Conservation (phyloP, 2,888 invertebrate species). For the Lissocephala sabroskyi region DNA sequence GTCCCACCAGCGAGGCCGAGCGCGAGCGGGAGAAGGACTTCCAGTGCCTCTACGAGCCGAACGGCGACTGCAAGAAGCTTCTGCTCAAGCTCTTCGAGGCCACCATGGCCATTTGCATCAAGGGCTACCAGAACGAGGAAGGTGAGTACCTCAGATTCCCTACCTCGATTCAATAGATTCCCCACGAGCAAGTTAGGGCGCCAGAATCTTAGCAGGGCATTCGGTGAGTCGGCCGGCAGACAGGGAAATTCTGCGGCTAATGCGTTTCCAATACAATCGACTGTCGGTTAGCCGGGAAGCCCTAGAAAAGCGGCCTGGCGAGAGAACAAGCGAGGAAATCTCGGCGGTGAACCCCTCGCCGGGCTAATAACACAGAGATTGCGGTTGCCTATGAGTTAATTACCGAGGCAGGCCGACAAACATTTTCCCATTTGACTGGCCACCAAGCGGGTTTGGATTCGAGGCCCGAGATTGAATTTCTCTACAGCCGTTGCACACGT, state of each 20-base stretch:
- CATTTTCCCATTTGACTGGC: slow-evolving; percentile 9
- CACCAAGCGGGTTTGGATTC: slow-evolving; percentile 32
- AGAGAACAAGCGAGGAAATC: slow-evolving; percentile 36
- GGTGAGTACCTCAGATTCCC: slow-evolving; percentile 63
- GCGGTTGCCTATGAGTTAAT: slow-evolving; percentile 62
- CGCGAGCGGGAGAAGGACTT: slow-evolving; percentile 47
- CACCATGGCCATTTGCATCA: slow-evolving; percentile 68
- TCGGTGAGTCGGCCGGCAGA: too few relatives aligned
- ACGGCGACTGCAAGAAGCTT: slow-evolving; percentile 66
- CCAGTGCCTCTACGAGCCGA: slow-evolving; percentile 48
- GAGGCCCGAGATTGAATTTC: slow-evolving; percentile 58
- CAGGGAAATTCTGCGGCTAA: slow-evolving; percentile 57
- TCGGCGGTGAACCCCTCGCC: background rate
- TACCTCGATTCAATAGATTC: too few relatives aligned
- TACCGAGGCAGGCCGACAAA: slow-evolving; percentile 40
- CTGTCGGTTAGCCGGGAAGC: slow-evolving; percentile 30
- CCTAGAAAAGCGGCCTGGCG: slow-evolving; percentile 30
- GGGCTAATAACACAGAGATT: slow-evolving; percentile 50
- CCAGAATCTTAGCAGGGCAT: too few relatives aligned
- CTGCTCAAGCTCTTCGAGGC: slow-evolving; percentile 70
- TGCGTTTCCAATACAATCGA: slow-evolving; percentile 53
- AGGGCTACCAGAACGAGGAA: slow-evolving; percentile 65
- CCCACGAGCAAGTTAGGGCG: too few relatives aligned
- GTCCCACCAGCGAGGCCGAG: slow-evolving; percentile 6
- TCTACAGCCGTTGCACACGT: slow-evolving; percentile 38